Evolutionary conservation across 2,113 vertebrate species (phyloP), one percentile per base, ranked within the genome.

Genomic region (Chaenocephalus aceratus): DNA sequence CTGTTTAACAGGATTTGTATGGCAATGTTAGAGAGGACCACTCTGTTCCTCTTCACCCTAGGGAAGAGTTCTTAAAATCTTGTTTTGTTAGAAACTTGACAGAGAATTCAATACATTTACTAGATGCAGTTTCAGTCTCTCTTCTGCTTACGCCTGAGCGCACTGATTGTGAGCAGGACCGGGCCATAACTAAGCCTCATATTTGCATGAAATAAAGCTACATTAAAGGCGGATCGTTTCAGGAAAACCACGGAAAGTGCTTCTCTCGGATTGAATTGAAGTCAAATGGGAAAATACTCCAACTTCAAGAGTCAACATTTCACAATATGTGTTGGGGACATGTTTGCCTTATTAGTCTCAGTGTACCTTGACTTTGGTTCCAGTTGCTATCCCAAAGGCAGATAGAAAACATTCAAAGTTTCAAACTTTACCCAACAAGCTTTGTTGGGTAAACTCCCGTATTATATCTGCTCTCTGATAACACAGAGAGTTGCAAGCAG

Each of bases 251-350:
- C 7, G 5, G 36, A 41, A 41, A 41, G 7, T 41, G 36, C 5
- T 41, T 41, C 36, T 41, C 36, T 48, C 52, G 48, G 69, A 68
- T 41, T 66, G 21, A 10, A 11, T 0, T 21, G 36, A 60, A 46
- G 8, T 69, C 11, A n/a, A 46, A 36, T 6, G 0, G 34, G 44
- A 23, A 72, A 66, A 45, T 26, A 13, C 57, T 57, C 13, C 2
- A 58, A n/a, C 11, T 41, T 45, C n/a, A 70, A 44, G 52, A 36
- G 60, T 71, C 52, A 60, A 44, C 34, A 64, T 58, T 52, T 16
- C 36, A 30, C 7, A 44, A 45, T 34, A 65, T 23, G 15, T 36
- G 11, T 34, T 45, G 44, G 30, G 36, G 13, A 15, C 26, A 6
- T 68, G 21, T 61, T 61, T 61, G 18, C 21, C 7, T 53, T 30